Conservation (phyloP, 53 echinoderm and acorn worm species). For the Glandiceps talaboti region DNA sequence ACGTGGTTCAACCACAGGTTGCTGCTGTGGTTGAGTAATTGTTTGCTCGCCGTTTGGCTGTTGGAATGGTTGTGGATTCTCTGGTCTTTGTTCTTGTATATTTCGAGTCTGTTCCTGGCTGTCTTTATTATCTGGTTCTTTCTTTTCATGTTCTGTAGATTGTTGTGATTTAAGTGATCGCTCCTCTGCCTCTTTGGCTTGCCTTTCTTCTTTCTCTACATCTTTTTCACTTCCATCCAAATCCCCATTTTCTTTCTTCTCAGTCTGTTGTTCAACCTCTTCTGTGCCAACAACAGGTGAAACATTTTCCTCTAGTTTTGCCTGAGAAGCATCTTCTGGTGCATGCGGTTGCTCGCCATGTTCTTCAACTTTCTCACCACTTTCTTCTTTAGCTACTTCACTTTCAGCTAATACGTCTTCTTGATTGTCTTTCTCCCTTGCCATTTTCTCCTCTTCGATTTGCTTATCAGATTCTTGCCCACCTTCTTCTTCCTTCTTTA, state of each 20-base stretch:
- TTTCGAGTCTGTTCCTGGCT: too few species aligned
- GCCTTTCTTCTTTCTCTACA: neutral
- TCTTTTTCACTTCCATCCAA: neutral
- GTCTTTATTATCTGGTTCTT: too few species aligned
- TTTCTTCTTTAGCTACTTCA: too few species aligned
- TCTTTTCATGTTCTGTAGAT: too few species aligned
- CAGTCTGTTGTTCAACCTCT: neutral
- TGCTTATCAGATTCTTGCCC: neutral
- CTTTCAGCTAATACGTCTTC: neutral
- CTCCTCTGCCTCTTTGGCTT: neutral
- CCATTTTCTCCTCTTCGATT: neutral
- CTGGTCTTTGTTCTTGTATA: too few species aligned
- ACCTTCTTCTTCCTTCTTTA: neutral
- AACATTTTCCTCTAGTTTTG: neutral
- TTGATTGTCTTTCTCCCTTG: neutral
- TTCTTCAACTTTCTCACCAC: too few species aligned
- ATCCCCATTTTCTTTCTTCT: neutral
- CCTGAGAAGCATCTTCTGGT: neutral
- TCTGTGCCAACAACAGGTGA: neutral
- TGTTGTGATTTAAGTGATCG: too few species aligned
- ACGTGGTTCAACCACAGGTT: too few species aligned
- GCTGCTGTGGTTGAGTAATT: too few species aligned
- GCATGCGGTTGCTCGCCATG: too few species aligned
- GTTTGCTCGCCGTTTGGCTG: too few species aligned
- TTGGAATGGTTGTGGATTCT: too few species aligned